Percentiles rank a stretch among this genome's conserved stretches.
These are phyloP conservation scores for Lasioglossum albipes DNA, from an alignment of 1,140 invertebrate genomes.

Conservation along the genomic window DNA sequence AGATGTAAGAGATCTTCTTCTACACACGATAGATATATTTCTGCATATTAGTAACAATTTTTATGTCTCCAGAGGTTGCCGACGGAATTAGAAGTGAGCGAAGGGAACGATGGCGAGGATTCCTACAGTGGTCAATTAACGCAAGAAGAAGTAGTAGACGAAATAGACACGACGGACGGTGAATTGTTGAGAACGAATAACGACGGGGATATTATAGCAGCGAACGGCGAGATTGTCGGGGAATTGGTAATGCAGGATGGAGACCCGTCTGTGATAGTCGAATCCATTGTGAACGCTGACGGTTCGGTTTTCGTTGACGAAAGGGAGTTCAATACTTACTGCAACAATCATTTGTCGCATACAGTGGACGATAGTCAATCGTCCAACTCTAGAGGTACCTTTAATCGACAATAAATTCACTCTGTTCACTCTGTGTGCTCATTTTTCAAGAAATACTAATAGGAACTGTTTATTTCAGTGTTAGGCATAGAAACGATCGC, in stretches of 20 bases:
- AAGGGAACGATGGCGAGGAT: constrained; percentile 74
- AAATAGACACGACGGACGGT: constrained; percentile 67
- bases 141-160: constrained; percentile 72
- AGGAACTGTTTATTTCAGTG: constrained; percentile 48
- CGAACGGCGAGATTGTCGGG: constrained; percentile 73
- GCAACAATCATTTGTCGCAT: constrained; percentile 66
- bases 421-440: too few species aligned
- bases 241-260: constrained; percentile 75
- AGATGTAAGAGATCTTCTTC: constrained; percentile 62
- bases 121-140: constrained; percentile 69
- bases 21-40: not conserved
- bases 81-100: constrained; percentile 71
- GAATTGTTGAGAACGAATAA: constrained; percentile 66
- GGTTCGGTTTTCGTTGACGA: constrained; percentile 76
- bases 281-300: constrained; percentile 75
- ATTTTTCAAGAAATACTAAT: too few species aligned
- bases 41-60: not conserved
- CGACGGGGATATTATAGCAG: constrained; percentile 67
- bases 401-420: not conserved
- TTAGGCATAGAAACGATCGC: constrained; percentile 68
- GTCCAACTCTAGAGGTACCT: constrained; percentile 65
- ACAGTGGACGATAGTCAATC: constrained; percentile 64
- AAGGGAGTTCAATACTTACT: constrained; percentile 73
- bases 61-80: constrained; percentile 60
- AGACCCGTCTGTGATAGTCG: constrained; percentile 76